Evolutionary conservation across 2,797 vertebrate genomes (phyloP), one percentile per base, ranked within the genome.

Genomic region (Cyprinella venusta): DNA sequence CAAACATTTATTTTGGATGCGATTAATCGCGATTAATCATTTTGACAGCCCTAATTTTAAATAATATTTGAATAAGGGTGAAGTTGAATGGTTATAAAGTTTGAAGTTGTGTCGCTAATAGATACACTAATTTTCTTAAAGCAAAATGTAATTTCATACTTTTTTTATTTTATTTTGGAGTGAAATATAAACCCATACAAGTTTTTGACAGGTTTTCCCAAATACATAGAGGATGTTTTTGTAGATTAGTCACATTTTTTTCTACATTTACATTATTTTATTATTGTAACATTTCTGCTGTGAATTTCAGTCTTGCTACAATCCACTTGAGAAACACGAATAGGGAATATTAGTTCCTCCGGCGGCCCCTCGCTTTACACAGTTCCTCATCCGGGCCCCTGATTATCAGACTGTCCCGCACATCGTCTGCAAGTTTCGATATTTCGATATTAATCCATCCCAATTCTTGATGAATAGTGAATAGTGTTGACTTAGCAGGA

Each of bases 291-390:
- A 18, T 9, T 12, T 19, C 30, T 30, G 5, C 69, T 56, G 19
- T 54, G 9, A 36, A 74, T n/a, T 74, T 30, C 26, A n/a, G 30
- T 67, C 45, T 79, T 54, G 8, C 8, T 10, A 18, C 42, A 15
- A 16, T 36, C 19, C 21, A 38, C 26, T 79, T 38, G 19, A 5
- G 9, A 36, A 9, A 65, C 10, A 16, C 18, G 16, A 79, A 79
- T 33, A 52, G 15, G 63, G 30, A 79, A 79, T 30, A 68, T 78
- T 61, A 78, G 59, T 45, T 21, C 8, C 42, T 56, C 54, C 2
- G 16, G 38, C 10, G 26, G 30, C 45, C 19, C 42, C 38, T 8
- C 45, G 21, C 48, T 36, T 72, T 33, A 52, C 70, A 74, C 21
- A 52, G 42, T 79, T 68, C 64, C 48, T 54, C 48, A 38, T 52